Percentiles rank a stretch among this genome's conserved stretches.
These are phyloP conservation scores for Calidris pugnax DNA, from an alignment of 2,113 vertebrate species.

Conservation along the genomic window DNA sequence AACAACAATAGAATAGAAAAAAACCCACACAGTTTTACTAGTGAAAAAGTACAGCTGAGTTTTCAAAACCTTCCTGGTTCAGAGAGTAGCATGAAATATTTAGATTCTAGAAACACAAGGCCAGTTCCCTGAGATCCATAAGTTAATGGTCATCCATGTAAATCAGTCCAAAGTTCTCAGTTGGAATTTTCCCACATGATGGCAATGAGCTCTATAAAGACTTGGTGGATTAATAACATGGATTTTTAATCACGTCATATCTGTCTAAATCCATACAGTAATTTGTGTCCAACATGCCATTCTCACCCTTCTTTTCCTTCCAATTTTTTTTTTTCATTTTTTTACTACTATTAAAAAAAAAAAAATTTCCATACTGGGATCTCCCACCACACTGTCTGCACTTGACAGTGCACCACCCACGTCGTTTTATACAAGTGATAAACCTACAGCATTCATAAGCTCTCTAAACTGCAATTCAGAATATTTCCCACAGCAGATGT, in stretches of 20 bases:
- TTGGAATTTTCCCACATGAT: neutral
- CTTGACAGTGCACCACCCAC: conserved; percentile 26
- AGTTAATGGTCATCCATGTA: neutral
- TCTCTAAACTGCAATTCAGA: conserved; percentile 1
- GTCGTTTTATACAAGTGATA: conserved; percentile 20
- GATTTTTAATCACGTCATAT: neutral
- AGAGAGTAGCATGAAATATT: neutral
- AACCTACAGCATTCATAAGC: conserved; percentile 11
- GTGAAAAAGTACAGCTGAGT: neutral
- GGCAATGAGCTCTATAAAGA: neutral
- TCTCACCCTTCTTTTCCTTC: neutral
- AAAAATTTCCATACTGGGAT: conserved; percentile 6
- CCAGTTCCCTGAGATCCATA: neutral
- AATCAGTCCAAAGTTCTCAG: neutral
- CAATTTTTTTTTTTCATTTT: neutral
- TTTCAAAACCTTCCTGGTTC: neutral
- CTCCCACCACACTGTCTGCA: conserved; percentile 32
- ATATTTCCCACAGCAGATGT: conserved; percentile 38
- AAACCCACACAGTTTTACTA: neutral
- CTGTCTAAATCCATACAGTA: neutral
- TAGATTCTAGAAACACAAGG: neutral
- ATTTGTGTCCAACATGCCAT: neutral
- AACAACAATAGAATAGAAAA: neutral
- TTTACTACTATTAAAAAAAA: neutral
- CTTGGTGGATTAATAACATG: neutral